Evolutionary conservation across 37 sponge, comb jelly and placozoan genomes (phyloP), one percentile per base, ranked within the genome.

Genomic region (Spongia lamella): DNA sequence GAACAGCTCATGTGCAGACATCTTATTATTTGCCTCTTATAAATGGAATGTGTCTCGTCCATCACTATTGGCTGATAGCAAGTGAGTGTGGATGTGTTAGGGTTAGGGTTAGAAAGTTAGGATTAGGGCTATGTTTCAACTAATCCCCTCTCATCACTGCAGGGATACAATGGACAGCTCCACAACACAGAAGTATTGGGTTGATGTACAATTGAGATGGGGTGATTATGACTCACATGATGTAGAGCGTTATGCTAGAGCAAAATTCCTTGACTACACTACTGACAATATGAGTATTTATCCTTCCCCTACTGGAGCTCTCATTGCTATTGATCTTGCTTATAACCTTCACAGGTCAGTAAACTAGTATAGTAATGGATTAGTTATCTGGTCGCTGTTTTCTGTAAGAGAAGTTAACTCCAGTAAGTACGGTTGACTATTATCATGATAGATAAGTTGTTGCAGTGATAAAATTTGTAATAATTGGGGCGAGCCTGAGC

Each of bases 1-100:
- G 99, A 98, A 98, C 89, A 93, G 93, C 66, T 98, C 99, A 11
- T 98, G 99, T 85, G 99, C 99, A 37, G 99, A 98, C 76, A 92
- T 98, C 25, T 79, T 98, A 29, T 79, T 98, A 66, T 98, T 98
- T 79, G 99, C 99, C 15, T 75, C 93, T 20, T 95, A 98, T 93
- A 95, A 92, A 56, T 98, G 99, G 99, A 89, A 92, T 37, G 93
- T 95, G 20, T 91, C 96, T 57, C 92, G 92, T 49, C 99, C 99
- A 11, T 98, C 99, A n/a, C 96, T 98, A 17, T 74, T 98, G 40
- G 96, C 99, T 21, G 99, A 98, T 77, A 76, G 93, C 27, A 98
- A 92, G 93, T 93, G 60, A 82, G 86, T n/a, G n/a, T n/a, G n/a
- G n/a, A n/a, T n/a, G n/a, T n/a, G n/a, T n/a, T n/a, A n/a, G n/a